phyloP scores from a whole-genome alignment of 2,113 vertebrate genomes.

The Chaetura pelagica region DNA sequence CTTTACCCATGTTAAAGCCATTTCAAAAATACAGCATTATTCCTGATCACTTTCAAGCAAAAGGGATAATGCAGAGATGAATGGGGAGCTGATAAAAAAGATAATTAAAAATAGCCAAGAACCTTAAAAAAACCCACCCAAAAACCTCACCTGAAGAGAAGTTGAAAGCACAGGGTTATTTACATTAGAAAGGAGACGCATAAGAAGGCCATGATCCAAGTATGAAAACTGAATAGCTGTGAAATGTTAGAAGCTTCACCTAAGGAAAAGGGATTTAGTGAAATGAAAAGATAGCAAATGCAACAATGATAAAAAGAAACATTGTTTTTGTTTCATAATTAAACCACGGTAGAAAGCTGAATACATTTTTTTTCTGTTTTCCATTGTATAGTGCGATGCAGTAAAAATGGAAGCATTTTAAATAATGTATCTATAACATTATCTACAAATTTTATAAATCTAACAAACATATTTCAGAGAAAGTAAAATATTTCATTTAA shows the following conservation, averaged over 20 bases:
- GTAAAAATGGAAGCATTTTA: neutral
- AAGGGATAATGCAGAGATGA: neutral
- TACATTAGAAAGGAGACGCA: constrained; percentile 15
- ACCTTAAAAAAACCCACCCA: neutral
- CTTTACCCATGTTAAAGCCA: neutral
- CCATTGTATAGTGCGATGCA: fast-evolving
- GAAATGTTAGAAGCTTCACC: neutral
- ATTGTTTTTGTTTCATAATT: neutral
- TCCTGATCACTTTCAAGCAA: neutral
- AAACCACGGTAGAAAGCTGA: neutral
- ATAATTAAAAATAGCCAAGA: neutral
- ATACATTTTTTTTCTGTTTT: neutral
- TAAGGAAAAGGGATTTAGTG: neutral
- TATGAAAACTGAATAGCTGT: neutral
- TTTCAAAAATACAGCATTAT: neutral
- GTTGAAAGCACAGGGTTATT: constrained; percentile 20
- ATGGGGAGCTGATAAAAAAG: neutral
- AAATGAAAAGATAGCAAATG: neutral
- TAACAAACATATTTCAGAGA: neutral
- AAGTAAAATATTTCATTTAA: neutral
- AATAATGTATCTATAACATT: neutral
- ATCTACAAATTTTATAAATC: neutral
- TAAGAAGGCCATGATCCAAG: neutral
- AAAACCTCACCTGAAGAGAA: neutral
- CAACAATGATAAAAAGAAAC: neutral